Percentiles rank a stretch among this genome's conserved stretches.
Evolutionary conservation across 2,888 invertebrate genomes (phyloP).

Genomic region (Lycia hirtaria): DNA sequence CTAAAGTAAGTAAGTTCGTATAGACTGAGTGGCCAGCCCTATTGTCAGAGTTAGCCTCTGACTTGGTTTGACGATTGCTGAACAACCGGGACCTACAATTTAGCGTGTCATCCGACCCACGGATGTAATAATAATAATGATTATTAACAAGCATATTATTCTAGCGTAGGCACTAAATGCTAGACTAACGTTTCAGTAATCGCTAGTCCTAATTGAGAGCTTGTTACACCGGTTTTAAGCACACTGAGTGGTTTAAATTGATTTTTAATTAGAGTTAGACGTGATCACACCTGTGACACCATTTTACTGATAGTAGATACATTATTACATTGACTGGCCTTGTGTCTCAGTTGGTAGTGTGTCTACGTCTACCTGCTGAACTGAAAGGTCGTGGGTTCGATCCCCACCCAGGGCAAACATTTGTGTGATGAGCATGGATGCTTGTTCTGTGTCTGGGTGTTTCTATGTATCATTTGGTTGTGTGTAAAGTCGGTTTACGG

Average conservation of each 20-base stretch:
- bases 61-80: neutral
- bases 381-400: too few relatives aligned
- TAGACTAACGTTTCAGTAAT: slow-evolving; percentile 62
- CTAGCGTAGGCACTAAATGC: slow-evolving; percentile 53
- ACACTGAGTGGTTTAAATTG: slow-evolving; percentile 36
- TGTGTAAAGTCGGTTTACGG: too few relatives aligned
- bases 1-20: too few relatives aligned
- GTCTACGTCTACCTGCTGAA: too few relatives aligned
- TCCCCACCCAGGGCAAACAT: too few relatives aligned
- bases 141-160: slow-evolving; percentile 68
- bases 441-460: too few relatives aligned
- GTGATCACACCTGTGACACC: neutral
- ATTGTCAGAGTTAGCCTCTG: too few relatives aligned
- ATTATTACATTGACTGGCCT: too few relatives aligned
- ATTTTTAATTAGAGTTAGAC: neutral
- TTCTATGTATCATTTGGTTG: too few relatives aligned
- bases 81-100: neutral
- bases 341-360: neutral
- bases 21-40: too few relatives aligned
- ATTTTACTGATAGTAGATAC: too few relatives aligned
- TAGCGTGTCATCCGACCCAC: neutral
- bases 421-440: too few relatives aligned
- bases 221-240: slow-evolving; percentile 51
- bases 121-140: neutral
- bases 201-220: slow-evolving; percentile 59